Evolutionary conservation across 2,797 vertebrate species (phyloP), one percentile per base, ranked within the genome.

Genomic region (Gymnopithys bicolor): DNA sequence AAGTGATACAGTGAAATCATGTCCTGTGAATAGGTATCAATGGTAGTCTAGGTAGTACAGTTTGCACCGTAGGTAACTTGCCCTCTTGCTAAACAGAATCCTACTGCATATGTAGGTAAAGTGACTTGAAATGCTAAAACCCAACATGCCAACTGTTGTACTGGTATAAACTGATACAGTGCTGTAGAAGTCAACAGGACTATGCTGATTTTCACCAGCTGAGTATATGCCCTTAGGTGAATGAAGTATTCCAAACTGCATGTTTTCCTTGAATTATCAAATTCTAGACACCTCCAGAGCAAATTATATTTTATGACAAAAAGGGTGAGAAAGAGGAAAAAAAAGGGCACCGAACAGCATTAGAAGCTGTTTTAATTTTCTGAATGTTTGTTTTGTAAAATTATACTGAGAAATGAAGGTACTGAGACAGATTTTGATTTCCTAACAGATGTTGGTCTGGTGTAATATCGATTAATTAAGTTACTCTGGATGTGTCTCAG

Each of bases 1-100:
- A 98, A 97, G 96, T 96, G 89, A 96, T 95, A 95, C 91, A 93
- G 97, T 96, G 87, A 96, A 96, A 95, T 91, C 80, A 79, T 60
- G 83, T 96, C 87, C 93, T 91, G 96, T 90, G 94, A 94, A 43
- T 67, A 95, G 91, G 46, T 32, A 91, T 94, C 89, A 52, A 90
- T 55, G 97, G 80, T 92, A 96, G 90, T 86, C 83, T 97, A 92
- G 94, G 95, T 93, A 97, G 95, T 93, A 95, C 94, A 88, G 84
- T 95, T 94, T 96, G 88, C 91, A 87, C 85, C 70, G 11, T 90
- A 84, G 58, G 85, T 96, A 93, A 90, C 88, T 93, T 96, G 86
- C 90, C 55, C 73, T 62, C 89, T 95, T 93, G 93, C 85, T 92
- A 78, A 94, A 94, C 49, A 89, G 96, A 94, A 64, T 83, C 78